Percentiles rank a stretch among this genome's conserved stretches.
Evolutionary conservation across 2,113 vertebrate species (phyloP).

Genomic region (Embiotoca jacksoni): DNA sequence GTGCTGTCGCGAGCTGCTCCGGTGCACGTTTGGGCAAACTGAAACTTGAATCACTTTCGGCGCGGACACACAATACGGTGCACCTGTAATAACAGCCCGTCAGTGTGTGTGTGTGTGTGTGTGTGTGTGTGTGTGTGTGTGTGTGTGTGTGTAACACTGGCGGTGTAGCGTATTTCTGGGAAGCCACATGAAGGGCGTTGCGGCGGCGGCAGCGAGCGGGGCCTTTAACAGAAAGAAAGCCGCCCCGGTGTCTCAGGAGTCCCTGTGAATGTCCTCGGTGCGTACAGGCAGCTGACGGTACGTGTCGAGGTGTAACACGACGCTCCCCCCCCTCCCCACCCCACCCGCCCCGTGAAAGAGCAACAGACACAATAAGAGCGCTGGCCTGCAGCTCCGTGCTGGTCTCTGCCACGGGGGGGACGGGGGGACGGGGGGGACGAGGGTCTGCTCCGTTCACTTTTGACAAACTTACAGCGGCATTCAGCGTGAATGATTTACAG

Average conservation of each 20-base stretch:
- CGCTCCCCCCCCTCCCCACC: no score
- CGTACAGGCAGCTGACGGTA: constrained; percentile 61
- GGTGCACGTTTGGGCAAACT: constrained; percentile 23
- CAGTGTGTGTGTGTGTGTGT: constrained; percentile 25
- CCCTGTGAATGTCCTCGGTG: constrained; percentile 45
- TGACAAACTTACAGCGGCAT: constrained; percentile 60
- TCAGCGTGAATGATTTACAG: constrained; percentile 66
- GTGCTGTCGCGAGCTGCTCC: constrained; percentile 25
- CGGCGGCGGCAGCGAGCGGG: constrained; percentile 41
- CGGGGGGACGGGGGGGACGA: constrained; percentile 71
- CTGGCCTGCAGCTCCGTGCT: constrained; percentile 52
- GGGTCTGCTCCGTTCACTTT: constrained; percentile 56
- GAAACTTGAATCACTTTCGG: constrained; percentile 65
- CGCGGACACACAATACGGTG: constrained; percentile 63
- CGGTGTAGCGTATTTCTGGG: constrained; percentile 53
- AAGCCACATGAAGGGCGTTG: constrained; percentile 66
- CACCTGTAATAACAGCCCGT: constrained; percentile 76
- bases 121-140: no score
- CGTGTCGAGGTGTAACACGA: constrained; percentile 78
- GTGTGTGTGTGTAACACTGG: constrained; percentile 15
- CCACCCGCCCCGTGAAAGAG: constrained; percentile 60
- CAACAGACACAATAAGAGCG: constrained; percentile 78
- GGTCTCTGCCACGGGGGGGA: constrained; percentile 46
- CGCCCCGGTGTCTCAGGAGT: constrained; percentile 45
- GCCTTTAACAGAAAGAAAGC: constrained; percentile 62